Evolutionary conservation across 2,797 vertebrate species (phyloP), one percentile per base, ranked within the genome.

Genomic region (Merluccius polli): DNA sequence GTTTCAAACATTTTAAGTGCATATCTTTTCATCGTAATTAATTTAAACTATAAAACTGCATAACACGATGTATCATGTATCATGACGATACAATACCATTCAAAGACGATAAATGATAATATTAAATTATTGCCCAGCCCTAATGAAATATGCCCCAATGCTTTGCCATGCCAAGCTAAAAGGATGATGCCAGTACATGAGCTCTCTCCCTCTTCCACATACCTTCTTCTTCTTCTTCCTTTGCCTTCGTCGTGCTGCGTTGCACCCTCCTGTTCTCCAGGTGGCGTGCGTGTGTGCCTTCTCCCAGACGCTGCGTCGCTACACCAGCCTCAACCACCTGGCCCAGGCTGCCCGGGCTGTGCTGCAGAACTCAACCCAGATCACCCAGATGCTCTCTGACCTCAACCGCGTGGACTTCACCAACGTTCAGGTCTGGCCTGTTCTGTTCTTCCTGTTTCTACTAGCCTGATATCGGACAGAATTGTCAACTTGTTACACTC

Each of bases 331-430:
- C 63, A 98, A 98, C 89, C 96, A 98, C 84, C 87, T 98, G 88
- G 96, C 96, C 9, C 96, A 97, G 87, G 97, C 97, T 0, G 96
- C 96, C 0, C 94, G 96, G 0, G 96, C 96, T 0, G 96, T 98
- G 77, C 93, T 98, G 48, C 96, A 98, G 91, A 98, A 98, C 90
- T 94, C 96, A 0, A 95, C 97, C 0, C 97, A 98, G 90, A 97
- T 98, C 92, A 97, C 91, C 85, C 96, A 98, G 91, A 98, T 98
- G 96, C 95, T 98, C 69, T 97, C 95, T 0, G 96, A 98, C 87
- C 95, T 98, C 87, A 98, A 98, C 90, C 91, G 96, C 0, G 96
- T 97, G 1, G 96, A 98, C 89, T 98, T 98, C 86, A 95, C 94
- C 74, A 98, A 97, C 7, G 97, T 98, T n/a, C 96, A 98, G 95